Evolutionary conservation across 2,797 vertebrate genomes (phyloP), one percentile per base, ranked within the genome.

Genomic region (Tokudaia tokunoshimensis): DNA sequence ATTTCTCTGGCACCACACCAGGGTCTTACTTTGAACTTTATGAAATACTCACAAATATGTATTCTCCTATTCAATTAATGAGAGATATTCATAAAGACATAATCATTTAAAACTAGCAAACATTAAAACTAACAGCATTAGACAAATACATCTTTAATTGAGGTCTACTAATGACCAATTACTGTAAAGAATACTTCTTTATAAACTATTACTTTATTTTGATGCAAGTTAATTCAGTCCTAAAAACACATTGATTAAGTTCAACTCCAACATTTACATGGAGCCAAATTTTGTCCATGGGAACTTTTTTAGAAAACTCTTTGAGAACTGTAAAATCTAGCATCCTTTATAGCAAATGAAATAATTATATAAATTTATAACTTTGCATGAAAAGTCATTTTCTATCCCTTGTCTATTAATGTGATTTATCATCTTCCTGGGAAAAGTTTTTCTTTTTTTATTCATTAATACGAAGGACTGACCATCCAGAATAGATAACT

Each of bases 271-370:
- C 8, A 76, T 24, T 59, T 89, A 76, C 44, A 94, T 11, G 76
- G 63, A 93, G 22, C 1, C 44, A 83, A 61, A 3, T 76, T 97
- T 88, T 61, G 85, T 76, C 79, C 78, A n/a, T 67, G 79, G 37
- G 47, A 76, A 47, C 26, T 22, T 75, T 44, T 44, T 44, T 2
- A 63, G 22, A 7, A 61, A 65, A 37, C 90, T 59, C 50, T 95
- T 95, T 96, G 55, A 92, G 55, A 88, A 44, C 7, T 55, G 3
- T 55, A 65, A 15, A 92, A 89, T 94, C 65, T 88, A 83, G 75
- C 57, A 93, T 95, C 88, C 93, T 97, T 84, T 67, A 94, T 81
- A 94, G 86, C 75, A 94, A 96, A 94, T 44, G 67, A 89, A 91
- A 59, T 86, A 94, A 94, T 96, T 91, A 87, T 2, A 94, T 81